Conservation (phyloP, 2,113 vertebrate species). For the Ia io region DNA sequence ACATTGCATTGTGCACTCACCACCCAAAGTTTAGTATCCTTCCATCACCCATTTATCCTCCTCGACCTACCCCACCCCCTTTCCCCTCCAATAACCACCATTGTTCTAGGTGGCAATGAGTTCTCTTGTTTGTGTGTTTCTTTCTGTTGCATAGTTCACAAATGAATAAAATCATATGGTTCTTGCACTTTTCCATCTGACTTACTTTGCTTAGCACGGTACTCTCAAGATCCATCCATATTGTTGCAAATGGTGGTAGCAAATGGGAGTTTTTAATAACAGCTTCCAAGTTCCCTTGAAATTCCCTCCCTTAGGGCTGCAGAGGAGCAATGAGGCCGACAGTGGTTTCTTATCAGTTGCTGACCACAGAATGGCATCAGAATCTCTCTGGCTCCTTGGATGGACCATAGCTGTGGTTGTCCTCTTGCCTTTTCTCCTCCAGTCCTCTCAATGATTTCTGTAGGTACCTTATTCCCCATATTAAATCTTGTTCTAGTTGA, state of each 20-base stretch:
- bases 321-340: background rate
- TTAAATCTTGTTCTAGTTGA: background rate
- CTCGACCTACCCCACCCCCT: background rate
- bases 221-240: background rate
- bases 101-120: background rate
- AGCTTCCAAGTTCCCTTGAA: background rate
- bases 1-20: background rate
- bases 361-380: background rate
- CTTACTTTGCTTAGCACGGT: background rate
- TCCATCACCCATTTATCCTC: background rate
- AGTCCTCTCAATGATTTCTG: background rate
- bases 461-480: background rate
- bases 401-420: background rate
- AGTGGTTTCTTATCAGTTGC: background rate
- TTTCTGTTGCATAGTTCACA: background rate
- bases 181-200: background rate
- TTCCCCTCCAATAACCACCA: background rate
- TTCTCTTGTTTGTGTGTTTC: background rate
- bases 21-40: background rate
- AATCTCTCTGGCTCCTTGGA: background rate
- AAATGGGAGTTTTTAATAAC: background rate
- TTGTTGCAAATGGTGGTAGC: background rate
- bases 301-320: background rate
- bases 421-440: background rate
- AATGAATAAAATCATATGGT: background rate